Conservation (phyloP, 2,113 vertebrate species). For the Neoarius graeffei region DNA sequence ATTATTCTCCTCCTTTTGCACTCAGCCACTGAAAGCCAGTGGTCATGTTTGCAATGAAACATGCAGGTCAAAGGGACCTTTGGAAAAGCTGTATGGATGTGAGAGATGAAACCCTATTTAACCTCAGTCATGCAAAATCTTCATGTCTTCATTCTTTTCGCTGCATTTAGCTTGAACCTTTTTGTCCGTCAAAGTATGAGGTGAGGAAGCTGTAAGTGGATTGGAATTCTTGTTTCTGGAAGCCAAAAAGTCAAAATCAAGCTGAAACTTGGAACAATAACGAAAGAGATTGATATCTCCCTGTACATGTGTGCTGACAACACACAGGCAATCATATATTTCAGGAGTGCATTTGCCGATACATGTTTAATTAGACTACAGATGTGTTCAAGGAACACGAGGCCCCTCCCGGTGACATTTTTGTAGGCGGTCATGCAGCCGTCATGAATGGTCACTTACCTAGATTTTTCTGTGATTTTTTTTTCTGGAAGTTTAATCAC, state of each 20-base stretch:
- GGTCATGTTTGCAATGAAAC: neutral
- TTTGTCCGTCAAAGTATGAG: neutral
- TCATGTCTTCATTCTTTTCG: slow-evolving; percentile 18
- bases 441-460: too few species aligned
- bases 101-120: neutral
- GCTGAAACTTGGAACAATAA: neutral
- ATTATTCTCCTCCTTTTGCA: neutral
- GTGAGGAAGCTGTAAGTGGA: neutral
- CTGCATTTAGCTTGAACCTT: neutral
- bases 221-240: slow-evolving; percentile 10
- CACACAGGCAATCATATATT: neutral
- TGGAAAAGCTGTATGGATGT: neutral
- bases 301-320: neutral
- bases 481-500: too few species aligned
- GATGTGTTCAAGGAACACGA: too few species aligned
- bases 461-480: too few species aligned
- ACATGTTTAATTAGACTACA: neutral
- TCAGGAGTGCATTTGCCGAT: neutral
- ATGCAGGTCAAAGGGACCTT: neutral
- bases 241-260: neutral
- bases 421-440: too few species aligned
- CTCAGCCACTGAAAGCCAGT: neutral
- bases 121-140: neutral
- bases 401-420: too few species aligned
- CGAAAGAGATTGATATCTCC: neutral